These are phyloP conservation scores for Syrrhaptes paradoxus DNA, from an alignment of 2,113 vertebrate genomes.

Conservation along the genomic window DNA sequence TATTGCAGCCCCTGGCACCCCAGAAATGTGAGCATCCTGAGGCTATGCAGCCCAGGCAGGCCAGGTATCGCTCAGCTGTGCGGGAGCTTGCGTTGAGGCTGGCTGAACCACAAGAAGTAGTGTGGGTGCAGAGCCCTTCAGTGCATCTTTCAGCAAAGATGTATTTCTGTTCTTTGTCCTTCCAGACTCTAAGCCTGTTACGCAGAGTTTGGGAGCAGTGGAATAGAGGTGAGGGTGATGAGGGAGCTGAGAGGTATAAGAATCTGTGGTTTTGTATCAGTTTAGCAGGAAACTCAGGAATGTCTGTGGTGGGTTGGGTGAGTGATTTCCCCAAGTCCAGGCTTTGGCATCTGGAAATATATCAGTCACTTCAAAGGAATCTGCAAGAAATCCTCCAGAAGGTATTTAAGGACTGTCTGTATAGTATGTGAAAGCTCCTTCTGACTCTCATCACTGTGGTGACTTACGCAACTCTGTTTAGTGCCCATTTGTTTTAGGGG, in stretches of 20 bases:
- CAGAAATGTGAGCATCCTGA: not conserved
- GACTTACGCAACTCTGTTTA: not conserved
- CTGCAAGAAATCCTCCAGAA: not conserved
- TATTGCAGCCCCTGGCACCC: not conserved
- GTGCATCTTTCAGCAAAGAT: not conserved
- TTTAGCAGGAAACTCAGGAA: not conserved
- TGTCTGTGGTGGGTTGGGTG: not conserved
- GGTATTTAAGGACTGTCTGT: not conserved
- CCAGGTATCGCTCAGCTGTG: not conserved
- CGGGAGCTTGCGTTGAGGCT: not conserved
- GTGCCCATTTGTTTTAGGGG: not conserved
- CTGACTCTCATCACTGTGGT: not conserved
- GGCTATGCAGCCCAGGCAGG: rapidly evolving
- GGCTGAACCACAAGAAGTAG: not conserved
- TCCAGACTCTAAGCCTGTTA: not conserved
- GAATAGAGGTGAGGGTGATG: not conserved
- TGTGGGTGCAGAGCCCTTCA: not conserved
- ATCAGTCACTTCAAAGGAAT: not conserved
- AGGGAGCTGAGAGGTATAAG: not conserved
- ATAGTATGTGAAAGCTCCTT: not conserved
- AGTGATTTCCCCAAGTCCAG: not conserved
- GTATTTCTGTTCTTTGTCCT: not conserved
- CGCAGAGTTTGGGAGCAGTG: not conserved
- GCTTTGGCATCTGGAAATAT: not conserved
- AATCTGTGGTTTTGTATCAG: not conserved